A percentile compares a stretch with the other conserved stretches of the same genome.
phyloP scores from a whole-genome alignment of 2,888 invertebrate species.

The Tuberolachnus salignus region DNA sequence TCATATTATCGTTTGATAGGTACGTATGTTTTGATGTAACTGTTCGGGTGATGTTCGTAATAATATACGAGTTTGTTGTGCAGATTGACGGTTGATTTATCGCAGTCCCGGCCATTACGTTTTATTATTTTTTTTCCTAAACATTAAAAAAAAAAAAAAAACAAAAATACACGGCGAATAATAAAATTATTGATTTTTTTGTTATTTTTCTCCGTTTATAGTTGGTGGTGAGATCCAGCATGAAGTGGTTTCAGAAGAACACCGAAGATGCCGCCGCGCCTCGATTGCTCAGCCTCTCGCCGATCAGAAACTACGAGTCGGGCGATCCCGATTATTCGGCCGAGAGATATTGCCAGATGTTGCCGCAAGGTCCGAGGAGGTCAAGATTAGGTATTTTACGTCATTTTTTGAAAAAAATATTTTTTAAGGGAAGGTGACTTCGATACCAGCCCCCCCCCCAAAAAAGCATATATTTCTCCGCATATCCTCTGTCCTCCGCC shows the following conservation, averaged over 20 bases:
- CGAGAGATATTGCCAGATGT: constrained; percentile 58
- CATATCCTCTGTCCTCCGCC: no score
- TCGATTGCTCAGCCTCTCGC: constrained; percentile 73
- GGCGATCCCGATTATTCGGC: constrained; percentile 56
- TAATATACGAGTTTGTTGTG: background rate
- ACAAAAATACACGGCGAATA: background rate
- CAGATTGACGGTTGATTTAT: background rate
- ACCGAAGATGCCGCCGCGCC: constrained; percentile 68
- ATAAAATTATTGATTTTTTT: background rate
- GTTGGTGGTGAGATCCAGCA: constrained; percentile 60
- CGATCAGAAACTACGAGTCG: constrained; percentile 64
- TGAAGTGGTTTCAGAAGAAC: constrained; percentile 76
- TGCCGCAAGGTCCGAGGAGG: constrained; percentile 60
- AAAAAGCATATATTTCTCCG: no score
- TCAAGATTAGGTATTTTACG: constrained; percentile 67
- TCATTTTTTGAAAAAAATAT: no score
- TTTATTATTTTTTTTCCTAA: no score
- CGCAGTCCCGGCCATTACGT: no score
- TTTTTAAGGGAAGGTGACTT: no score
- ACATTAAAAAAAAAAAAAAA: background rate
- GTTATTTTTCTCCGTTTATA: background rate
- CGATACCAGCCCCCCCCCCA: no score
- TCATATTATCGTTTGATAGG: no score
- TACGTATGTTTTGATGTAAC: background rate
- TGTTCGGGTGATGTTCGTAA: background rate